Conservation (phyloP, 2,113 vertebrate genomes). For the Neodontobutis hainanensis region DNA sequence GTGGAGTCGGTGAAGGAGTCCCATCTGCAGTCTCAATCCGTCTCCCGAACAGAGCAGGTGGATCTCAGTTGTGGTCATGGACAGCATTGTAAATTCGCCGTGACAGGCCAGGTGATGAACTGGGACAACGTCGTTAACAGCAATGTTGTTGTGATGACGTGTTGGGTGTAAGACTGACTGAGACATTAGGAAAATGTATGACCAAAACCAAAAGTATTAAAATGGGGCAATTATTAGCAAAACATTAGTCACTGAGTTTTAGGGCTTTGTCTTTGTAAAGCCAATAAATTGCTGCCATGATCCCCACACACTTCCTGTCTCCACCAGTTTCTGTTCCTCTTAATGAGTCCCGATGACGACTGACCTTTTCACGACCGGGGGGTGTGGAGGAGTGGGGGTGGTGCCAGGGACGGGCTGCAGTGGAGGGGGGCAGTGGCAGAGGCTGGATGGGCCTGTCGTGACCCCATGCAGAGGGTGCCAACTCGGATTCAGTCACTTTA, state of each 20-base stretch:
- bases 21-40: constrained; percentile 49
- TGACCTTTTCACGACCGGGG: constrained; percentile 72
- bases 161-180: too few species aligned
- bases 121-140: constrained; percentile 45
- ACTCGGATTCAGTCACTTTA: constrained; percentile 51
- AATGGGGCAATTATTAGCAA: too few species aligned
- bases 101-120: constrained; percentile 69
- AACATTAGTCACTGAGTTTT: too few species aligned
- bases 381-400: background rate
- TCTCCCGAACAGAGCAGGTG: constrained; percentile 52
- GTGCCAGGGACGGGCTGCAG: constrained; percentile 31
- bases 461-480: constrained; percentile 53
- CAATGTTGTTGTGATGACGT: too few species aligned
- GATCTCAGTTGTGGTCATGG: constrained; percentile 65
- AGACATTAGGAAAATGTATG: too few species aligned
- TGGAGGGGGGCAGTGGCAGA: constrained; percentile 16
- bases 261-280: too few species aligned
- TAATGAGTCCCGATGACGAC: constrained; percentile 74
- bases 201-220: too few species aligned
- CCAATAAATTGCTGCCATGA: too few species aligned
- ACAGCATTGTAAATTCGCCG: constrained; percentile 54
- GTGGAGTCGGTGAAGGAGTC: constrained; percentile 4
- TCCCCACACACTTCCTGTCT: constrained; percentile 41
- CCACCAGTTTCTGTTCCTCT: constrained; percentile 48
- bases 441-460: constrained; percentile 25